phyloP scores from a whole-genome alignment of 2,888 invertebrate species.

The Hydroisotoma schaefferi region DNA sequence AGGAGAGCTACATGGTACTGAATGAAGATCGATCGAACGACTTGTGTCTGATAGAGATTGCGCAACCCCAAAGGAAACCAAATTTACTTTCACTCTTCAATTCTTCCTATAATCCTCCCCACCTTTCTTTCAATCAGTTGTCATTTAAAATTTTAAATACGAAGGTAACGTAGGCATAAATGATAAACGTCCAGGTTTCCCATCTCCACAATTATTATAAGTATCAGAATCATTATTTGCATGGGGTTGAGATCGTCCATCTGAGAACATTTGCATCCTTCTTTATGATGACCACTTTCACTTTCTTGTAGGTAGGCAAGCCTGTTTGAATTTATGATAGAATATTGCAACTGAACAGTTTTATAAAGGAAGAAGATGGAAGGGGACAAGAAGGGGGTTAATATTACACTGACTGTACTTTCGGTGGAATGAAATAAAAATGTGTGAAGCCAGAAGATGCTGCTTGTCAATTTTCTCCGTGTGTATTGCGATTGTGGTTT shows the following conservation, averaged over 20 bases:
- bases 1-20: background rate
- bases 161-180: too few relatives aligned
- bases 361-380: background rate
- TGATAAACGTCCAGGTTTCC: too few relatives aligned
- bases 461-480: slow-evolving; percentile 48
- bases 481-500: slow-evolving; percentile 60
- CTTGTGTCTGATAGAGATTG: slow-evolving; percentile 47
- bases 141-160: background rate
- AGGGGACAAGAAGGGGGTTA: background rate
- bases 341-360: background rate
- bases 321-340: too few relatives aligned
- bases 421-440: too few relatives aligned
- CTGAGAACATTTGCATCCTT: too few relatives aligned
- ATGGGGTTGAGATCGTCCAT: background rate
- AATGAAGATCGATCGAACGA: slow-evolving; percentile 43
- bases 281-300: too few relatives aligned
- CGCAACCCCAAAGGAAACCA: slow-evolving; percentile 31
- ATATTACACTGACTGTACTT: too few relatives aligned
- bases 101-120: background rate
- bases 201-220: too few relatives aligned
- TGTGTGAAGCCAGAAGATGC: slow-evolving; percentile 48
- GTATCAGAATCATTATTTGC: too few relatives aligned
- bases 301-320: too few relatives aligned
- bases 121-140: slow-evolving; percentile 4
- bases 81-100: slow-evolving; percentile 8